These are phyloP conservation scores for Aptenodytes forsteri DNA, from an alignment of 2,113 vertebrate genomes.

Conservation along the genomic window DNA sequence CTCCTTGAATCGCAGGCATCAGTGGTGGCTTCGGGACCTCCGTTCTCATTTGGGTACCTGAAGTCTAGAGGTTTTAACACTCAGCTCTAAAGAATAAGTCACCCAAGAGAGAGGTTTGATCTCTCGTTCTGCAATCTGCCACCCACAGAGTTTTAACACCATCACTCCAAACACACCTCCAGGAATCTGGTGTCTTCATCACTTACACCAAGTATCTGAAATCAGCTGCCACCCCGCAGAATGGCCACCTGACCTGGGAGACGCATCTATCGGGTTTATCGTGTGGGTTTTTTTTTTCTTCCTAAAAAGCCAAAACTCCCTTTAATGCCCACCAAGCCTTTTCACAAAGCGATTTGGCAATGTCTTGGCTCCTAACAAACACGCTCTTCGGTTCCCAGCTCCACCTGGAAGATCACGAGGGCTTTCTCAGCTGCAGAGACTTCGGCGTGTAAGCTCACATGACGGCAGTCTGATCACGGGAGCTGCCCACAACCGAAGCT, in stretches of 20 bases:
- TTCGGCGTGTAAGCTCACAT: neutral
- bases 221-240: neutral
- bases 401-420: neutral
- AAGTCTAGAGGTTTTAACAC: rapidly evolving
- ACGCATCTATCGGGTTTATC: rapidly evolving
- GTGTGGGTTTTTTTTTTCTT: neutral
- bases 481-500: neutral
- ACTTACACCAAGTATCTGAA: neutral
- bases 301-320: neutral
- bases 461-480: rapidly evolving
- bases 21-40: rapidly evolving
- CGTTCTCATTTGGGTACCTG: neutral
- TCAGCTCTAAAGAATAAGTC: rapidly evolving
- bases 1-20: no score
- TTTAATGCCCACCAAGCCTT: neutral
- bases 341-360: neutral
- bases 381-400: rapidly evolving
- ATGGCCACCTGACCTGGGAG: neutral
- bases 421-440: neutral
- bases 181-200: neutral
- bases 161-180: neutral
- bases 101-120: neutral
- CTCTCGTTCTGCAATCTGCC: neutral
- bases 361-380: neutral
- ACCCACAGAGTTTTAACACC: neutral